Percentiles rank a stretch among this genome's conserved stretches.
Conservation (phyloP, 2,113 vertebrate species). For the Chelonoidis abingdonii region DNA sequence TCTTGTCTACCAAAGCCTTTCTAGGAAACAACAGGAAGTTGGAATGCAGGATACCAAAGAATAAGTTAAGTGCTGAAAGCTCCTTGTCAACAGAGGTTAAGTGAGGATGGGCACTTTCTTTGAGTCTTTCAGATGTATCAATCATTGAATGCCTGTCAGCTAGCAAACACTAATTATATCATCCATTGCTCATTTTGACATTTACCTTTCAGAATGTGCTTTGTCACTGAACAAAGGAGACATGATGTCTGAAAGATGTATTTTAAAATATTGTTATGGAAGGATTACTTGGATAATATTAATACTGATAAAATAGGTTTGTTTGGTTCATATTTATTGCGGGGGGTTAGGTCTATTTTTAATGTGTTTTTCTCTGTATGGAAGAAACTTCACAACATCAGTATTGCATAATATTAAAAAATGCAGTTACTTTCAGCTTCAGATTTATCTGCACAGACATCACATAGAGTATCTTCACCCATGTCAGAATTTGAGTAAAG, state of each 20-base stretch:
- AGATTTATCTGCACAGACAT: neutral
- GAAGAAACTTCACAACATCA: constrained; percentile 37
- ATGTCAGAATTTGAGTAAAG: neutral
- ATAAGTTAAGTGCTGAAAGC: constrained; percentile 67
- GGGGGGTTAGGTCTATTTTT: constrained; percentile 2
- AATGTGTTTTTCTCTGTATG: constrained; percentile 5
- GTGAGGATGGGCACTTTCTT: constrained; percentile 67
- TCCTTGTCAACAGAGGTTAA: constrained; percentile 73
- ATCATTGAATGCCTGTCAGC: constrained; percentile 65
- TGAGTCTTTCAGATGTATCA: constrained; percentile 58
- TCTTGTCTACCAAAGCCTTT: constrained; percentile 30
- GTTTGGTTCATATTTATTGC: neutral
- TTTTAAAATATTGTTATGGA: constrained; percentile 38
- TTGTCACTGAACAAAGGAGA: constrained; percentile 51
- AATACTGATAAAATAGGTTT: constrained; percentile 31
- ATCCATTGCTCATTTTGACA: constrained; percentile 73
- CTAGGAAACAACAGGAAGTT: constrained; percentile 42
- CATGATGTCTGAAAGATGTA: constrained; percentile 63
- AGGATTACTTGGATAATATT: constrained; percentile 20
- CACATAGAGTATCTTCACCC: constrained; percentile 2
- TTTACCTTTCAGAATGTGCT: constrained; percentile 66
- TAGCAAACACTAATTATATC: constrained; percentile 77
- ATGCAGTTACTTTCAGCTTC: constrained; percentile 37
- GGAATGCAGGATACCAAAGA: constrained; percentile 55
- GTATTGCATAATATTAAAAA: constrained; percentile 29